A percentile compares a stretch with the other conserved stretches of the same genome.
phyloP scores from a whole-genome alignment of 2,888 invertebrate genomes.

The Plebejus anna region DNA sequence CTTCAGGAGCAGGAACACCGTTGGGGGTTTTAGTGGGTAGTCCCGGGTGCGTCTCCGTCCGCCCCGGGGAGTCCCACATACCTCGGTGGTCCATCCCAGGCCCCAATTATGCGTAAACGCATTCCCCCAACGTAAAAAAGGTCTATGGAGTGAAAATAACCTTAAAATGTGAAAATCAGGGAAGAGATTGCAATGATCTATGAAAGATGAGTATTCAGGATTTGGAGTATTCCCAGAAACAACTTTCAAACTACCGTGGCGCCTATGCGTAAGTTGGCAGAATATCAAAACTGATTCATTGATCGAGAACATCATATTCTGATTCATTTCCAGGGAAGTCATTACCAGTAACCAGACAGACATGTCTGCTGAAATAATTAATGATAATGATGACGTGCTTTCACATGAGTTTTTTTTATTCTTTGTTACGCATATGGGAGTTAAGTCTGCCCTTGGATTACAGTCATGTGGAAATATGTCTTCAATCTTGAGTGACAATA shows the following conservation, averaged over 20 bases:
- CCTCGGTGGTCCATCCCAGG: too few species aligned
- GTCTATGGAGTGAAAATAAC: too few species aligned
- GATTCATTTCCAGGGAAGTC: conserved; percentile 11
- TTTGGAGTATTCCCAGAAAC: not conserved
- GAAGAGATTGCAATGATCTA: too few species aligned
- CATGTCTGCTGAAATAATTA: conserved; percentile 11
- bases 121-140: too few species aligned
- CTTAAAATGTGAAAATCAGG: too few species aligned
- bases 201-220: not conserved
- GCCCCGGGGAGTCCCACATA: too few species aligned
- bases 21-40: too few species aligned
- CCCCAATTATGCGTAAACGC: too few species aligned
- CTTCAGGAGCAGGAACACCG: too few species aligned
- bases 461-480: not conserved
- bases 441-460: not conserved
- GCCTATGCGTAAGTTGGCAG: conserved; percentile 45
- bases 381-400: not conserved
- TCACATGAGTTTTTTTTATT: not conserved
- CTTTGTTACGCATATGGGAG: not conserved
- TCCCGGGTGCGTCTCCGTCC: too few species aligned
- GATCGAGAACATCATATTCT: conserved; percentile 27
- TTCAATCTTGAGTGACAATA: not conserved
- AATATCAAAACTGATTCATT: conserved; percentile 52
- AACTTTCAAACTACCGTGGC: conserved; percentile 27
- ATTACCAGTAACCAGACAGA: not conserved